Evolutionary conservation across 2,888 invertebrate genomes (phyloP), one percentile per base, ranked within the genome.

Genomic region (Steromphala cineraria): DNA sequence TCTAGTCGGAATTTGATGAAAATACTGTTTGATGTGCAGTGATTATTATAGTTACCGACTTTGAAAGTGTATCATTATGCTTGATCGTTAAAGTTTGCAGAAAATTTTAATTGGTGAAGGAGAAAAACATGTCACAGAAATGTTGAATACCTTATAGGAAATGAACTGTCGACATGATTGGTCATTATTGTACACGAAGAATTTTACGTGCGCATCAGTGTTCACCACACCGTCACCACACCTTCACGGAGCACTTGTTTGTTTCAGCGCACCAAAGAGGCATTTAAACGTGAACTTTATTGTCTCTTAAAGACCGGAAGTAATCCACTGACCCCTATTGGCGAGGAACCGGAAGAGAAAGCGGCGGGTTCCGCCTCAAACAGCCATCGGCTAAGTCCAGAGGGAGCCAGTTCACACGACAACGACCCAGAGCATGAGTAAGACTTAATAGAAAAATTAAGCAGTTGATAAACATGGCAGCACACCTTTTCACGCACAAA

Each of bases 271-370:
- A 71, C 71, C 71, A 71, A 71, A 71, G 71, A 71, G 40, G 71
- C 71, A 40, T 71, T 71, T 71, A 71, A 71, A 71, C 71, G 71
- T 71, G 71, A 71, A 71, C 31, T 71, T 71, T 71, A 71, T 71
- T 71, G 71, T 71, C 71, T 71, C 71, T 71, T 71, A 71, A 71
- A 71, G 71, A 71, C 71, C 40, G 71, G 71, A 10, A 71, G 71
- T 71, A 71, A 71, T 40, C 71, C 71, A 4, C 36, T 71, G 71
- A 71, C 71, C 2, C 71, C 71, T 17, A 71, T 71, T 40, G 71
- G 71, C 19, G 71, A 71, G 71, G 71, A 71, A 40, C 71, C 71
- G 28, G 71, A 71, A 8, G 40, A 71, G 2, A 71, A 71, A 36
- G 40, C 17, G 7, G 31, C 71, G n/a, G 28, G 28, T 13, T 62